Base-by-base conservation (phyloP, 2,113 vertebrate genomes). In the Forbesichthys agassizii region DNA sequence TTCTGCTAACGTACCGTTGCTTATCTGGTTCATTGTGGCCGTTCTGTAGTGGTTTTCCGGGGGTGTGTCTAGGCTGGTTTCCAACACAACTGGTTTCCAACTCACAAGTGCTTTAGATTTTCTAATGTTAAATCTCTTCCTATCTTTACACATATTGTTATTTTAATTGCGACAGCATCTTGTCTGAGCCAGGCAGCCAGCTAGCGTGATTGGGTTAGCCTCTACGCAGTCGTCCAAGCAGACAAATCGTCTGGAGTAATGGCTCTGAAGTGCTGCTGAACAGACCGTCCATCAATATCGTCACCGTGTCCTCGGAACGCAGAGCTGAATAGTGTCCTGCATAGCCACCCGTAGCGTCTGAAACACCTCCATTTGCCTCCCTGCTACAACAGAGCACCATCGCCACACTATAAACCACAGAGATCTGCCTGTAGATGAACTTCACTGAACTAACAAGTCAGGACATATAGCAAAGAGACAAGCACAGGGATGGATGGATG, bases 341-440 rank as follows among this genome's bases (percentile, higher is more conserved):
- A 58, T 5, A 52, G 69, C 60, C 65, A 18, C 78, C 74, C 68
- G 73, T 10, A 53, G 71, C 74, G 79, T 78, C 75, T 16, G 16
- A 82, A 83, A 88, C 86, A 84, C 16, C 79, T 73, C 72, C 78
- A 84, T 88, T 79, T 51, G 70, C 64, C 65, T 66, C 52, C 0
- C 59, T 68, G 75, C 66, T 56, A 16, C 11, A 0, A 61, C 57
- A 59, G 71, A 71, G 49, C 0, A 58, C 70, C 48, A 14, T 47
- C 64, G 3, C 48, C 0, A 9, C 18, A 42, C 74, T 77, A 64
- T 66, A 57, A n/a, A 3, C 46, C 55, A 27, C 78, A 58, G 64
- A 78, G 75, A 20, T 69, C 61, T 48, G 58, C 68, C 36, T 27
- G 3, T 33, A 46, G 9, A 46, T 48, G 9, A 48, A 16, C 5